Evolutionary conservation across 2,888 invertebrate genomes (phyloP).

Genomic region (Parnassius glacialis): DNA sequence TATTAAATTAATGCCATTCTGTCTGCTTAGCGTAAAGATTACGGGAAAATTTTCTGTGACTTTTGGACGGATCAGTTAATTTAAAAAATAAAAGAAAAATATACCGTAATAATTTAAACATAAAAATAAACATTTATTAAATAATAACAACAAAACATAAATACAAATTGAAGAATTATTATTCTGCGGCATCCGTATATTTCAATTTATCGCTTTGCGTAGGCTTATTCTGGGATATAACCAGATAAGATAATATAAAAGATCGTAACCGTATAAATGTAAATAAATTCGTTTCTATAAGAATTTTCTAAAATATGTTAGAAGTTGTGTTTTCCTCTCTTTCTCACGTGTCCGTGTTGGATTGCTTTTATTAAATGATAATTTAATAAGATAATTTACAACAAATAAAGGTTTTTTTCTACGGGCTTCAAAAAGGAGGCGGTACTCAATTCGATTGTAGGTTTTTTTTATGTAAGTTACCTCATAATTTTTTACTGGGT

Average conservation of each 20-base stretch:
- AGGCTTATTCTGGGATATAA: conserved; percentile 9
- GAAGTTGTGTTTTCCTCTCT: neutral
- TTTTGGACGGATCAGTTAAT: neutral
- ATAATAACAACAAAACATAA: neutral
- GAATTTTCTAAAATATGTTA: conserved; percentile 6
- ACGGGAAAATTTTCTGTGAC: neutral
- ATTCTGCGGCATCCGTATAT: conserved; percentile 4
- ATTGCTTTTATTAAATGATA: neutral
- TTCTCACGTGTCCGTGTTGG: conserved; percentile 3
- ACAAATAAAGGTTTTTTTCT: neutral
- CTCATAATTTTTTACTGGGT: too few relatives aligned
- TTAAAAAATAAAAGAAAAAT: too few relatives aligned
- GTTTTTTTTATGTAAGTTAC: too few relatives aligned
- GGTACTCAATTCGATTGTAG: too few relatives aligned
- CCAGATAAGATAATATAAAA: conserved; percentile 1
- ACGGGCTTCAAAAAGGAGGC: too few relatives aligned
- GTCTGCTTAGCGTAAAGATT: neutral
- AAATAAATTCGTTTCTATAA: conserved; percentile 6
- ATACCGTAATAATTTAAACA: neutral
- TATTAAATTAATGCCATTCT: neutral
- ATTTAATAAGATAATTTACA: neutral
- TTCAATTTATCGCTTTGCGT: conserved; percentile 15
- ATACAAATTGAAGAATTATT: neutral
- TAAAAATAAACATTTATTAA: neutral
- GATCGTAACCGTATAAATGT: conserved; percentile 12